phyloP scores from a whole-genome alignment of 2,888 invertebrate species.

The Congeria kusceri region DNA sequence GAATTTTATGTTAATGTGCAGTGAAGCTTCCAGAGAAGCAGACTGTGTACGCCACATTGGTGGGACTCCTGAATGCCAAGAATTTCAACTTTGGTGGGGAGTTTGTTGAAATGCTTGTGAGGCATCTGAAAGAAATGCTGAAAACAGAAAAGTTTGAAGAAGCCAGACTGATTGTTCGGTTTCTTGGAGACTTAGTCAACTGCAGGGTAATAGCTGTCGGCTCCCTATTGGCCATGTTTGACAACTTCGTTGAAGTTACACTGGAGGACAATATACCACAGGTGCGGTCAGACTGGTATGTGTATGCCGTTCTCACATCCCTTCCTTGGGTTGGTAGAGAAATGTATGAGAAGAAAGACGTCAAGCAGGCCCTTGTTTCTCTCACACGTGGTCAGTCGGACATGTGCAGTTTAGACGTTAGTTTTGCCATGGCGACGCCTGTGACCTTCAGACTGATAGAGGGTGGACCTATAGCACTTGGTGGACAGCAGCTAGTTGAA shows the following conservation, averaged over 20 bases:
- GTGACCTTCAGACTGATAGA: slow-evolving; percentile 77
- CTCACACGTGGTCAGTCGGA: slow-evolving; percentile 74
- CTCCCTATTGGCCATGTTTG: slow-evolving; percentile 94
- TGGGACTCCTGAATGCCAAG: slow-evolving; percentile 98
- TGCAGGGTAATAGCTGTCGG: slow-evolving; percentile 97
- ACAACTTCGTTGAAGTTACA: slow-evolving; percentile 96
- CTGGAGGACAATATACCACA: slow-evolving; percentile 98
- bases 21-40: slow-evolving; percentile 98
- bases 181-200: slow-evolving; percentile 98
- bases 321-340: slow-evolving; percentile 98
- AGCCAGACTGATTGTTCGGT: slow-evolving; percentile 90
- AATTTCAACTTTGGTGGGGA: slow-evolving; percentile 99
- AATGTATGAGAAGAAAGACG: slow-evolving; percentile 97
- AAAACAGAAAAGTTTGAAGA: slow-evolving; percentile 96
- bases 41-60: slow-evolving; percentile 98
- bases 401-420: slow-evolving; percentile 77
- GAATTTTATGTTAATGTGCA: slow-evolving; percentile 96
- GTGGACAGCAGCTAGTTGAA: slow-evolving; percentile 76
- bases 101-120: slow-evolving; percentile 97
- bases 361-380: slow-evolving; percentile 76
- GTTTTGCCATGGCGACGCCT: slow-evolving; percentile 74
- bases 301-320: slow-evolving; percentile 94
- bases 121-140: slow-evolving; percentile 96
- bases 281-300: slow-evolving; percentile 89
- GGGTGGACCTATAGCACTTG: slow-evolving; percentile 78